A percentile compares a stretch with the other conserved stretches of the same genome.
These are phyloP conservation scores for Pomatostomus ruficeps DNA, from an alignment of 2,113 vertebrate genomes.

Conservation along the genomic window DNA sequence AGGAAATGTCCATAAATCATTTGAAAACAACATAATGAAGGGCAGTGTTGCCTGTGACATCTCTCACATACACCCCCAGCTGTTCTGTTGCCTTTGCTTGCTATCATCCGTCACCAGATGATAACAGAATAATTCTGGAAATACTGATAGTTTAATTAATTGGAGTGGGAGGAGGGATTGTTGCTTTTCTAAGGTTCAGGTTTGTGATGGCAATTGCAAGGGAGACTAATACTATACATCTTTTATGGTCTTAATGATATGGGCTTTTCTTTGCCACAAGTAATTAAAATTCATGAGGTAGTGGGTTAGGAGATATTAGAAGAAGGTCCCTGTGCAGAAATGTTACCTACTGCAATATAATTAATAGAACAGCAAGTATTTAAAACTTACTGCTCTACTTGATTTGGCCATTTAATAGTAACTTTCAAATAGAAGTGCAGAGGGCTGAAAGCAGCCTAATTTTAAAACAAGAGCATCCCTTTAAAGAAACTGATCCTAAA, in stretches of 20 bases:
- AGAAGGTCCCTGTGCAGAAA: neutral
- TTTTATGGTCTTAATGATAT: neutral
- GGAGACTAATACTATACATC: neutral
- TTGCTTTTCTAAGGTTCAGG: neutral
- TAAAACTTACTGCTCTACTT: neutral
- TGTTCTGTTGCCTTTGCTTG: slow-evolving; percentile 11
- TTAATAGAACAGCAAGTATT: neutral
- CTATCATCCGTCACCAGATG: neutral
- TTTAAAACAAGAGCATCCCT: neutral
- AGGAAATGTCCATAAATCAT: neutral
- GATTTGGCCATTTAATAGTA: neutral
- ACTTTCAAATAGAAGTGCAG: neutral
- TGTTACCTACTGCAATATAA: neutral
- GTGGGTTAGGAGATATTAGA: neutral
- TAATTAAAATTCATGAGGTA: slow-evolving; percentile 25
- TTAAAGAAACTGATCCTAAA: neutral
- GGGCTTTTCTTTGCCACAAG: neutral
- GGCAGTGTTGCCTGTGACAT: neutral
- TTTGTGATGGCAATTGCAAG: neutral
- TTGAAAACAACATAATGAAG: neutral
- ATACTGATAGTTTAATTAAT: slow-evolving; percentile 35
- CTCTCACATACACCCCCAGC: neutral
- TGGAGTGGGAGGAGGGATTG: neutral
- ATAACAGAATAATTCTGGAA: slow-evolving; percentile 23
- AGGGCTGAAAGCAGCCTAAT: neutral